Conservation (phyloP, 2,113 vertebrate genomes). For the Alaudala cheleensis region DNA sequence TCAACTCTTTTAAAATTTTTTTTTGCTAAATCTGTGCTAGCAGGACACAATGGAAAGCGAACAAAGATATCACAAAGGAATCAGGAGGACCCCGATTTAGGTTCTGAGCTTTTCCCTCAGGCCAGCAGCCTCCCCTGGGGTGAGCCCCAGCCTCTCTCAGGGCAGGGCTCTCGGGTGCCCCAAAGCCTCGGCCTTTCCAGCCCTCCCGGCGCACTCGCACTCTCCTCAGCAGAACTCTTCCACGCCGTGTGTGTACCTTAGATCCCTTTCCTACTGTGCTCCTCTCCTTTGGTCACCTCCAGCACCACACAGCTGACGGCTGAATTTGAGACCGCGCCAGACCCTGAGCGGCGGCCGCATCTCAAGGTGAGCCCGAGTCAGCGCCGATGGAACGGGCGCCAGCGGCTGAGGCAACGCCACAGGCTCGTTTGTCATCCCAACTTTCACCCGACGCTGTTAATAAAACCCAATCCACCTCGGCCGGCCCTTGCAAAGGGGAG, state of each 20-base stretch:
- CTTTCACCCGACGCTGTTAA: accelerated
- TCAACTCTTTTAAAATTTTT: neutral
- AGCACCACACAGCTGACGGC: accelerated
- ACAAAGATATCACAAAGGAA: neutral
- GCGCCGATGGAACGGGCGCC: neutral
- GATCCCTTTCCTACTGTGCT: neutral
- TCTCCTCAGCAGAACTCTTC: neutral
- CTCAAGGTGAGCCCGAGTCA: neutral
- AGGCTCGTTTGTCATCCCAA: neutral
- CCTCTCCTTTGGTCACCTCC: neutral
- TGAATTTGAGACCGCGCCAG: neutral
- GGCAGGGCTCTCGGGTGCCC: neutral
- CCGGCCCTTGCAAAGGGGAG: neutral
- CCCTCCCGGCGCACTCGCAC: accelerated
- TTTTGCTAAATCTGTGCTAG: neutral
- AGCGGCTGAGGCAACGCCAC: neutral
- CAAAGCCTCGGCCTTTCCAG: neutral
- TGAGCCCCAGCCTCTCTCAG: accelerated
- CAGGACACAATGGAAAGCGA: neutral
- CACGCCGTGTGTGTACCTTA: accelerated
- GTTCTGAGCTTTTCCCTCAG: neutral
- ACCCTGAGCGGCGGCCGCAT: neutral
- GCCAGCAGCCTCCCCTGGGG: neutral
- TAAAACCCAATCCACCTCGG: accelerated
- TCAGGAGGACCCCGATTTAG: accelerated